Evolutionary conservation across 2,797 vertebrate genomes (phyloP).

Genomic region (Tolypeutes matacus): DNA sequence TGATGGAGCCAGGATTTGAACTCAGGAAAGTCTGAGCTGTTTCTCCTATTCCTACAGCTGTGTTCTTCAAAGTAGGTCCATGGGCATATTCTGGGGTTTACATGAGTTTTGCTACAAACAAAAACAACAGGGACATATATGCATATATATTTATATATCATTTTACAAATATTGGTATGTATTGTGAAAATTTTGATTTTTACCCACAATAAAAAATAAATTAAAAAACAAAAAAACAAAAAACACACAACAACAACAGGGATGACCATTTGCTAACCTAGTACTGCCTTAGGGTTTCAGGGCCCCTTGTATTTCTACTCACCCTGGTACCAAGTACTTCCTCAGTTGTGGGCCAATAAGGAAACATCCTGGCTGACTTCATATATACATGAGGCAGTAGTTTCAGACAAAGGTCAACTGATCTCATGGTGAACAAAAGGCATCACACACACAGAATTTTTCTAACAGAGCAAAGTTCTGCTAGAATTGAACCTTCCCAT

Average conservation of each 20-base stretch:
- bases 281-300: not conserved
- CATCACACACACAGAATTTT: not conserved
- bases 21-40: not conserved
- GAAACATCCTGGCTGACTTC: not conserved
- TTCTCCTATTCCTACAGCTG: not conserved
- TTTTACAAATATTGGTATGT: too few relatives aligned
- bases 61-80: not conserved
- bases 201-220: too few relatives aligned
- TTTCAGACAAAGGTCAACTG: not conserved
- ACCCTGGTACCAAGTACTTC: not conserved
- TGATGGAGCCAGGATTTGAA: not conserved
- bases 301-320: not conserved
- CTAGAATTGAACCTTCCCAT: not conserved
- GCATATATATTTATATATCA: too few relatives aligned
- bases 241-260: too few relatives aligned
- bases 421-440: not conserved
- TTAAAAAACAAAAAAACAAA: too few relatives aligned
- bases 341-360: not conserved
- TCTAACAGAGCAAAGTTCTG: not conserved
- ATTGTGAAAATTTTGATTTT: too few relatives aligned
- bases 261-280: not conserved
- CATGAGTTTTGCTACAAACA: constrained; percentile 3
- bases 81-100: not conserved
- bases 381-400: not conserved
- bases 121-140: not conserved